A percentile compares a stretch with the other conserved stretches of the same genome.
These are phyloP conservation scores for Tetheella fluctuosa DNA, from an alignment of 2,888 invertebrate genomes.

Conservation along the genomic window DNA sequence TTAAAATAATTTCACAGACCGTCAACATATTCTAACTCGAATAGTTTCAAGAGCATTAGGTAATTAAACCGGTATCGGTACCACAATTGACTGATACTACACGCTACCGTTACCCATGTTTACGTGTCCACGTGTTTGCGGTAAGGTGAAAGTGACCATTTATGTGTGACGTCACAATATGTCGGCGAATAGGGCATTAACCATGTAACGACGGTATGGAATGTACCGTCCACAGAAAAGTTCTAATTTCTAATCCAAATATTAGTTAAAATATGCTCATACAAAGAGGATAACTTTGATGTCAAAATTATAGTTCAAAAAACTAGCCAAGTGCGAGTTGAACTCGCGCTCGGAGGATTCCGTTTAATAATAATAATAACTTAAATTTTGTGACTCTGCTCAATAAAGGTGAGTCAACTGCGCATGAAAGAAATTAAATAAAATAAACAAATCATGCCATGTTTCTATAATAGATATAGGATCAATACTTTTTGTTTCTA, in stretches of 20 bases:
- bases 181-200: conserved; percentile 57
- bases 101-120: conserved; percentile 33
- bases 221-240: conserved; percentile 51
- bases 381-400: too few species aligned
- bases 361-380: too few species aligned
- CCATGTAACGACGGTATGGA: conserved; percentile 50
- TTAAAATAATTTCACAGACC: too few species aligned
- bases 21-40: conserved; percentile 18
- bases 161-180: conserved; percentile 65
- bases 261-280: conserved; percentile 20
- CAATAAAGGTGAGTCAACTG: too few species aligned
- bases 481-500: too few species aligned
- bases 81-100: conserved; percentile 17
- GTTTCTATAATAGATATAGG: too few species aligned
- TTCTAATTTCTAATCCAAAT: conserved; percentile 10
- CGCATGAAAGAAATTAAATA: too few species aligned
- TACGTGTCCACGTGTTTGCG: conserved; percentile 45
- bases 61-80: conserved; percentile 13
- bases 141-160: conserved; percentile 65
- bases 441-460: too few species aligned
- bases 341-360: background rate
- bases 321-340: too few species aligned
- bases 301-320: too few species aligned
- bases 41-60: conserved; percentile 25
- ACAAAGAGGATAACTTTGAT: too few species aligned